Percentiles rank a stretch among this genome's conserved stretches.
These are phyloP conservation scores for Pachyrhynchus sulphureomaculatus DNA, from an alignment of 1,140 invertebrate species.

Conservation along the genomic window DNA sequence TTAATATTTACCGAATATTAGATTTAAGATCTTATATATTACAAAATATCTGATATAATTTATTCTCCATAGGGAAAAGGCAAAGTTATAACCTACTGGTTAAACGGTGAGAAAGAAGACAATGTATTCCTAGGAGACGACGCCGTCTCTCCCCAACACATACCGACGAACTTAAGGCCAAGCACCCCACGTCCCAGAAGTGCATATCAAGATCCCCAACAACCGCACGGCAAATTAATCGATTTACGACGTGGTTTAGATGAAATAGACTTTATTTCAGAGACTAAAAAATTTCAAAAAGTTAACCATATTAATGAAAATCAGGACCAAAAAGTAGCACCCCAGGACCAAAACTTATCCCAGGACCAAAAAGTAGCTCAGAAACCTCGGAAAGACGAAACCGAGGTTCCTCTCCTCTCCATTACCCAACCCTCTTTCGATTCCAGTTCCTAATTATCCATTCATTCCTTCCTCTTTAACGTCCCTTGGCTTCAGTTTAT, in stretches of 20 bases:
- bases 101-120: slow-evolving; percentile 65
- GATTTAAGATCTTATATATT: too few relatives aligned
- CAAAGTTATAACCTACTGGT: slow-evolving; percentile 87
- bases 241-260: slow-evolving; percentile 22
- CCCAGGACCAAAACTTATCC: not conserved
- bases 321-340: not conserved
- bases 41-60: too few relatives aligned
- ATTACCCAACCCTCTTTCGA: slow-evolving; percentile 34
- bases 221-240: slow-evolving; percentile 14
- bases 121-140: slow-evolving; percentile 9
- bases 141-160: not conserved
- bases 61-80: slow-evolving; percentile 76
- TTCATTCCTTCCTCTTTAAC: too few relatives aligned
- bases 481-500: too few relatives aligned
- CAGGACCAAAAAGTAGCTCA: not conserved
- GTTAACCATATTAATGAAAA: not conserved
- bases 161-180: not conserved
- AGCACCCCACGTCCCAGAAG: slow-evolving; percentile 10
- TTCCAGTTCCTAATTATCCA: slow-evolving; percentile 24
- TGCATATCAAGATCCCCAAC: slow-evolving; percentile 6
- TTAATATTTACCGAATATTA: too few relatives aligned
- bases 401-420: slow-evolving; percentile 39
- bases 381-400: slow-evolving; percentile 30
- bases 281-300: slow-evolving; percentile 14
- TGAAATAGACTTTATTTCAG: slow-evolving; percentile 25